A percentile compares a stretch with the other conserved stretches of the same genome.
Conservation (phyloP, 2,113 vertebrate species). For the Australoheros scitulus region DNA sequence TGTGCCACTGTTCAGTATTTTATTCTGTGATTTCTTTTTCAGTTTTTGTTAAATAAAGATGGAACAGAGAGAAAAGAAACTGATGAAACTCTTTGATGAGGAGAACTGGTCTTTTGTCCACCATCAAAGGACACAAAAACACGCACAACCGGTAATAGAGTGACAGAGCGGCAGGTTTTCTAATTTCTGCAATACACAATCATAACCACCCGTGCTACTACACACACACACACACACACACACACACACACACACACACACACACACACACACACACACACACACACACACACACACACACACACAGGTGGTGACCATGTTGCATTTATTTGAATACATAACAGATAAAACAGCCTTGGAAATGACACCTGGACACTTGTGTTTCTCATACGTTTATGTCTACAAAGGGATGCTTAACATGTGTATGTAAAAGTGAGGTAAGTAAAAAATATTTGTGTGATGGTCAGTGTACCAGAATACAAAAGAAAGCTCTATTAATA, state of each 20-base stretch:
- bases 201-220: not conserved
- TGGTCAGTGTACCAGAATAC: slow-evolving; percentile 18
- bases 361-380: slow-evolving; percentile 37
- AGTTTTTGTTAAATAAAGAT: not conserved
- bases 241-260: too few relatives aligned
- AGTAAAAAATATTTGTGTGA: not conserved
- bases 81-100: slow-evolving; percentile 5
- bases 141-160: not conserved
- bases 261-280: not conserved
- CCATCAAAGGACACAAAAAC: slow-evolving; percentile 38
- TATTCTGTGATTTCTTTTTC: not conserved
- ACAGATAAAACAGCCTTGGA: slow-evolving; percentile 1
- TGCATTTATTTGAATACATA: slow-evolving; percentile 42
- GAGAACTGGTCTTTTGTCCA: slow-evolving; percentile 10
- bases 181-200: not conserved
- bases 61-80: slow-evolving; percentile 2
- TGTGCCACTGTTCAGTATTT: not conserved
- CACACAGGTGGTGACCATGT: not conserved
- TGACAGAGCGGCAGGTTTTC: not conserved
- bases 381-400: not conserved
- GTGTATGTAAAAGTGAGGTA: not conserved
- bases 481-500: slow-evolving; percentile 30
- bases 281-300: not conserved
- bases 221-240: not conserved
- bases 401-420: slow-evolving; percentile 28